Evolutionary conservation across 2,797 vertebrate species (phyloP).

Genomic region (Holocentrus rufus): DNA sequence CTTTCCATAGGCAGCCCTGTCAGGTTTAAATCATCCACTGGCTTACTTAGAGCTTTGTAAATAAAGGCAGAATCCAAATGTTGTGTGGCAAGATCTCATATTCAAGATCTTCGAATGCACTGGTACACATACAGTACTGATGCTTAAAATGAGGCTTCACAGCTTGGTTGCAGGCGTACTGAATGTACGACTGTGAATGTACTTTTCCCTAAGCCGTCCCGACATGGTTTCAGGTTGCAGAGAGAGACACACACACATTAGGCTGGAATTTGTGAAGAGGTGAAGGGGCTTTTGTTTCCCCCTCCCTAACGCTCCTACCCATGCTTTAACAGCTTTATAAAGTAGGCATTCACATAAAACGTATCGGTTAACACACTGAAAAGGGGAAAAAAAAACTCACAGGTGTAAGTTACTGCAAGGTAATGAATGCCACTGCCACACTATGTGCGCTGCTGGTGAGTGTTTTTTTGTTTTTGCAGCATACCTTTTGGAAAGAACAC

Average conservation of each 20-base stretch:
- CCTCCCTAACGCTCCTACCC: constrained; percentile 9
- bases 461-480: constrained; percentile 18
- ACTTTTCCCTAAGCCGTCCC: constrained; percentile 32
- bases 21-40: not conserved
- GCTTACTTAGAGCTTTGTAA: no score
- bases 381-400: constrained; percentile 45
- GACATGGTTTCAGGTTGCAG: constrained; percentile 66
- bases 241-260: constrained; percentile 40
- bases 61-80: not conserved
- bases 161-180: constrained; percentile 5
- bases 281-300: constrained; percentile 36
- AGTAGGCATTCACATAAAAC: constrained; percentile 66
- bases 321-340: constrained; percentile 50
- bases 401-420: constrained; percentile 43
- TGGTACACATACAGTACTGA: not conserved
- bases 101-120: not conserved
- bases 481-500: not conserved
- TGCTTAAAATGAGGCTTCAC: constrained; percentile 3
- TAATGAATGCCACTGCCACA: constrained; percentile 27
- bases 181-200: constrained; percentile 16
- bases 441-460: not conserved
- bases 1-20: not conserved
- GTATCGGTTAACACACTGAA: constrained; percentile 49
- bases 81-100: not conserved
- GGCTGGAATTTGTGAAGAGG: constrained; percentile 54